Evolutionary conservation across 1,140 invertebrate species (phyloP).

Genomic region (Lepidurus apus): DNA sequence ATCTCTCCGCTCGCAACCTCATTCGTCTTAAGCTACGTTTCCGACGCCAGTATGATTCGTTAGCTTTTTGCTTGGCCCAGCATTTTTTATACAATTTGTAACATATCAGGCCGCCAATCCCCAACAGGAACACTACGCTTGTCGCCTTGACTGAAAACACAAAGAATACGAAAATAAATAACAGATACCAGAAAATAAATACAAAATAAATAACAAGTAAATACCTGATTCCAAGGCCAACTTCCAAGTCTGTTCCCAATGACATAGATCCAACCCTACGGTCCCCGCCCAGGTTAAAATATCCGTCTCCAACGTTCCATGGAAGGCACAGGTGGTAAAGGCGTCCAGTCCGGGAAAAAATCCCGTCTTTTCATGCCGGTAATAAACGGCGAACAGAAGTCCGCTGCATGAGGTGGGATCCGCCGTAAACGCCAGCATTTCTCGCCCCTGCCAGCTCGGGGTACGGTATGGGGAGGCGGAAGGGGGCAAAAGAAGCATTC

Average conservation of each 20-base stretch:
- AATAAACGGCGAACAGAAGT: slow-evolving; percentile 39
- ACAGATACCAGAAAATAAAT: not conserved
- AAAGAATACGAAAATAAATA: slow-evolving; percentile 28
- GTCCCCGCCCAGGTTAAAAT: slow-evolving; percentile 38
- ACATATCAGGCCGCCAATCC: slow-evolving; percentile 43
- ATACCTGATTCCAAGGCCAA: slow-evolving; percentile 39
- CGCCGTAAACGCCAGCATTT: not conserved
- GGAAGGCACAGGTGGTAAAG: slow-evolving; percentile 34
- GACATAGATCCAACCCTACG: slow-evolving; percentile 39
- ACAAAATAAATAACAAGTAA: slow-evolving; percentile 24
- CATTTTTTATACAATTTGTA: slow-evolving; percentile 40
- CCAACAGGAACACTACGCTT: slow-evolving; percentile 42
- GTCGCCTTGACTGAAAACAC: slow-evolving; percentile 41
- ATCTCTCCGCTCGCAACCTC: not conserved
- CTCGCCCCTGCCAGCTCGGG: slow-evolving; percentile 14
- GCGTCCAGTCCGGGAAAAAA: slow-evolving; percentile 27
- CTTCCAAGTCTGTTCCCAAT: slow-evolving; percentile 38
- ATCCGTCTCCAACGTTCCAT: slow-evolving; percentile 37
- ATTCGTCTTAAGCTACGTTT: not conserved
- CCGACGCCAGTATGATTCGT: not conserved
- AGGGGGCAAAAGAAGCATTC: slow-evolving; percentile 17
- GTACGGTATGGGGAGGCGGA: not conserved
- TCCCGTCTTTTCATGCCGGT: slow-evolving; percentile 36
- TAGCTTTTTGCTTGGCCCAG: not conserved
- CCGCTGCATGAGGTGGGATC: slow-evolving; percentile 33